Base-by-base conservation (phyloP, 1,140 invertebrate genomes). In the Drosophila azteca region DNA sequence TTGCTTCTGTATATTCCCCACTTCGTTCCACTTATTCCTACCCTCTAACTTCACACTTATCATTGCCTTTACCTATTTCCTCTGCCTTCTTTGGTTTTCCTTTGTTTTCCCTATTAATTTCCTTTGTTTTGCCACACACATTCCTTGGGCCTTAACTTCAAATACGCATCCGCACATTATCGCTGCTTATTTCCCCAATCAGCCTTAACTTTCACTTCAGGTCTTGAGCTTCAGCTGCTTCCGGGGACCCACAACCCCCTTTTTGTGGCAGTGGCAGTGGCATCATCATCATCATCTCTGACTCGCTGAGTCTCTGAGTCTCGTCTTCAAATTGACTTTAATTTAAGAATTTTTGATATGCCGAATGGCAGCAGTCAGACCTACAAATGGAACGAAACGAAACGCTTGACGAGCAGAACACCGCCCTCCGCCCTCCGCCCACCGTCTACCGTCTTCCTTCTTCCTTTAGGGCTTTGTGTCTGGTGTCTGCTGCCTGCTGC, bases 301-400 rank as follows among this genome's bases (percentile, higher is more conserved):
- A 62, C 72, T 76, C 70, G 5, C 3, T 39, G 35, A 13, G 35
- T 39, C 70, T 13, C 3, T 39, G 35, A 13, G 35, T 39, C 35
- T 39, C 9, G 62, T 73, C 79, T 61, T 81, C 73, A 72, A 77
- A 73, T 77, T 77, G 78, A 82, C 79, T 81, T 81, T 82, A 81
- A 82, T 81, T 81, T 73, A 73, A 58, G 78, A 81, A 77, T 82
- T 77, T 81, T 80, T 73, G 59, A 77, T 72, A 55, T 67, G 58
- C 62, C 54, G 57, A 48, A 51, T n/a, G 49, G 48, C 71, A 55
- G 45, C 50, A 17, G 55, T 39, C 41, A 74, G 53, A 76, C 72
- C 58, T 41, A 84, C 71, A 79, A 84, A 79, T 69, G 77, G 61
- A 80, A 39, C 35, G 35, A 9, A 35, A 20, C 8, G 31, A 39